Base-by-base conservation (phyloP, 2,113 vertebrate species). In the Prochilodus magdalenae region DNA sequence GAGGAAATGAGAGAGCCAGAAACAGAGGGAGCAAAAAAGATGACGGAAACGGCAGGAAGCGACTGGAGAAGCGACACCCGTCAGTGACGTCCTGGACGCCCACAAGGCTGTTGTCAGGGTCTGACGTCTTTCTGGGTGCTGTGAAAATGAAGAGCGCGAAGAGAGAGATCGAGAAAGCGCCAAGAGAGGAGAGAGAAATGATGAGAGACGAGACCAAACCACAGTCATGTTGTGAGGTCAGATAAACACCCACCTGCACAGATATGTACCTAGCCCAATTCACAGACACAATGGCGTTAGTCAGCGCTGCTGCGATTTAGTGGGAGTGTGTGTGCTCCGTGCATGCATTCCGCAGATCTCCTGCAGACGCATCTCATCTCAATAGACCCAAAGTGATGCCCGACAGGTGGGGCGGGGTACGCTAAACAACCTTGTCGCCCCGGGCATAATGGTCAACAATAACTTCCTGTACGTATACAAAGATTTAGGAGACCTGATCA, bases 241-340 rank as follows among this genome's bases (percentile, higher is more conserved):
- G n/a, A 66, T n/a, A 57, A 73, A 75, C 80, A 59, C 80, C 80
- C 80, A 81, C 73, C 60, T n/a, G 63, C 80, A 75, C 80, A 82
- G 80, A 82, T 49, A n/a, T 75, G 74, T 53, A 59, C 62, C 51
- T 67, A n/a, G 73, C 62, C n/a, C n/a, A n/a, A n/a, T 75, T 44
- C 44, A 62, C 5, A 57, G 66, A 30, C 51, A n/a, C n/a, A n/a
- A n/a, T n/a, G n/a, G 71, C 63, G 63, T 82, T 82, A 75, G 72
- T 82, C 80, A 82, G 73, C n/a, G n/a, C n/a, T 33, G 62, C 11
- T 69, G 49, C 75, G 80, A 82, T 73, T 82, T 62, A 75, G 72
- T 40, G 16, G 30, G 57, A 60, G n/a, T n/a, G 71, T 44, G 79
- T n/a, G 12, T 44, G 18, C 20, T 44, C 8, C 44, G 5, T 44